These are phyloP conservation scores for Momotus momota DNA, from an alignment of 2,797 vertebrate species.

Conservation along the genomic window DNA sequence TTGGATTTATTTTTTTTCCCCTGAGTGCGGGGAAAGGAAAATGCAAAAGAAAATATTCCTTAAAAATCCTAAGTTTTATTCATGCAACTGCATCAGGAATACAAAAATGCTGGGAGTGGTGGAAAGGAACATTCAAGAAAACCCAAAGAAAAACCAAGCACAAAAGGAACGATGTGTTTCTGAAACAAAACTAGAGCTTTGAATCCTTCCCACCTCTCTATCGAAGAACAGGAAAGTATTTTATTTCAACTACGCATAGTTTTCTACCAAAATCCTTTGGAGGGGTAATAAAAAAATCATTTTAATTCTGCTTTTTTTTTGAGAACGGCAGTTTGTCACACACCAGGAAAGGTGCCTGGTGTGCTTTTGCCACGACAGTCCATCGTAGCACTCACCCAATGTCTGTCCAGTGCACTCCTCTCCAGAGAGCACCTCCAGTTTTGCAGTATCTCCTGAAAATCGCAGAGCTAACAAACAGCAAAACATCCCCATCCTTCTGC, in stretches of 20 bases:
- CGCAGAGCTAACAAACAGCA: background rate
- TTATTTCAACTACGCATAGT: background rate
- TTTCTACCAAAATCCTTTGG: background rate
- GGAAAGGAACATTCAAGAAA: background rate
- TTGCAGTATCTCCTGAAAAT: background rate
- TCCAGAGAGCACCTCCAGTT: background rate
- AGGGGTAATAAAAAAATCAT: background rate
- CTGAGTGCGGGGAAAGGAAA: background rate
- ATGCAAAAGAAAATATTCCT: background rate
- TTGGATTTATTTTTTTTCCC: background rate
- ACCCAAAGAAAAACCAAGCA: background rate
- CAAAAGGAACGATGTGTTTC: background rate
- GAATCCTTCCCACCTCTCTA: background rate
- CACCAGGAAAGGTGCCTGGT: background rate
- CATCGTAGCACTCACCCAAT: rapidly evolving
- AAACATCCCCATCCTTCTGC: background rate
- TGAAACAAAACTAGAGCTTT: background rate
- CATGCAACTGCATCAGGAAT: background rate
- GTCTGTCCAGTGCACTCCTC: background rate
- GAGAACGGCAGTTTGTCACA: background rate
- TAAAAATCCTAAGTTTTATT: background rate
- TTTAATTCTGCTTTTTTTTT: background rate
- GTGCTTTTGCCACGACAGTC: background rate
- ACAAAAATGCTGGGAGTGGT: background rate
- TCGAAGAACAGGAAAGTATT: background rate